Evolutionary conservation across 2,797 vertebrate genomes (phyloP).

Genomic region (Lepilemur ruficaudatus): DNA sequence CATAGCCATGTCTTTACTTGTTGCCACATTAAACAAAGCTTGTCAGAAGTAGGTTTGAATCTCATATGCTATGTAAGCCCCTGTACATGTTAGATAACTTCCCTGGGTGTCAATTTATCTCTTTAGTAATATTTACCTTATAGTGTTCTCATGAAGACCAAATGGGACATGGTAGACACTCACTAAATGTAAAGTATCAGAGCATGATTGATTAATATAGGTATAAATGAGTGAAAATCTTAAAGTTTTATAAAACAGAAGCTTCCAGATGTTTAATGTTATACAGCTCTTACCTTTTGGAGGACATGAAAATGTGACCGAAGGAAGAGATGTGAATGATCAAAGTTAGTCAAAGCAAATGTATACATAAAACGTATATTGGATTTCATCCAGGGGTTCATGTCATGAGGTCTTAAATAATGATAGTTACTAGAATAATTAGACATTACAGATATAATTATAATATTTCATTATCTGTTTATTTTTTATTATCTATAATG

Average conservation of each 20-base stretch:
- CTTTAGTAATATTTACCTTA: neutral
- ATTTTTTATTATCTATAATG: neutral
- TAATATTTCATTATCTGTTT: neutral
- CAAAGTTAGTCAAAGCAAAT: neutral
- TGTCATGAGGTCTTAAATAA: neutral
- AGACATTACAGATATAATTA: neutral
- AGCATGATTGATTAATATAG: neutral
- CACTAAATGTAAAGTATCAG: neutral
- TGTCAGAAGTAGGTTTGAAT: neutral
- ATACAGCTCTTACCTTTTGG: neutral
- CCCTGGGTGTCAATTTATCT: neutral
- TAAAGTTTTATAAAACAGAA: conserved; percentile 30
- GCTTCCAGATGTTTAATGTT: neutral
- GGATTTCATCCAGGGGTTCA: neutral
- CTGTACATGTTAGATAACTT: neutral
- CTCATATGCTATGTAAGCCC: neutral
- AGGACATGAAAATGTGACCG: neutral
- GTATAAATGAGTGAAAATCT: neutral
- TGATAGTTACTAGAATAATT: neutral
- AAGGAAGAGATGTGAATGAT: neutral
- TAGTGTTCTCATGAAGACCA: neutral
- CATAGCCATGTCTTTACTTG: neutral
- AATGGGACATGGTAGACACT: neutral
- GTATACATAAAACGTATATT: neutral
- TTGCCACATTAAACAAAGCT: neutral